These are phyloP conservation scores for Plestiodon gilberti DNA, from an alignment of 2,113 vertebrate genomes.

Conservation along the genomic window DNA sequence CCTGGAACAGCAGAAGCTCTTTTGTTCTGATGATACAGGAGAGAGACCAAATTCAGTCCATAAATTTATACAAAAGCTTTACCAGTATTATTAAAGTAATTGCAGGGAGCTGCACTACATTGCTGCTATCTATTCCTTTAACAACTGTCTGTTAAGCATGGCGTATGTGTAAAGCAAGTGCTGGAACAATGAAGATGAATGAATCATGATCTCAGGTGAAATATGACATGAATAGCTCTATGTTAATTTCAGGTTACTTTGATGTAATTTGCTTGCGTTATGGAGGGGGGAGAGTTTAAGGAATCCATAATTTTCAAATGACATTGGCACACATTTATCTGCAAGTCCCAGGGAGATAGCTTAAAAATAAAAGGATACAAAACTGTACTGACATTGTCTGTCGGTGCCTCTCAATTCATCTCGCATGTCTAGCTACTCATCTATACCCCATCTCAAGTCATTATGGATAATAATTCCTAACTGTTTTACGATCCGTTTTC, in stretches of 20 bases:
- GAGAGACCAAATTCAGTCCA: not conserved
- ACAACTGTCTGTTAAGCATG: constrained; percentile 16
- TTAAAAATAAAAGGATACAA: constrained; percentile 40
- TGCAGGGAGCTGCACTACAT: not conserved
- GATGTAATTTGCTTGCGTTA: constrained; percentile 34
- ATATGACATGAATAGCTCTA: constrained; percentile 8
- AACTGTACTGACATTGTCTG: constrained; percentile 28
- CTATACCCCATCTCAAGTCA: constrained; percentile 15
- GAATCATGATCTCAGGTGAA: constrained; percentile 30
- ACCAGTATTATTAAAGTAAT: constrained; percentile 20
- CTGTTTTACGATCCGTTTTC: constrained; percentile 63
- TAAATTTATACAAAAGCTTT: constrained; percentile 37
- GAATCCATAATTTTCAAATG: constrained; percentile 24
- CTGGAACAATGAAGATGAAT: constrained; percentile 21
- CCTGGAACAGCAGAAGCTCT: constrained; percentile 34
- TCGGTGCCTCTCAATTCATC: constrained; percentile 48
- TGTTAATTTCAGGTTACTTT: constrained; percentile 56
- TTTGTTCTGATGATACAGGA: not conserved
- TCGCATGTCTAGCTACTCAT: constrained; percentile 42
- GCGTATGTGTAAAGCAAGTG: not conserved
- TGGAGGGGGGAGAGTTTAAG: not conserved
- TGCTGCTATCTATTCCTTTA: constrained; percentile 36
- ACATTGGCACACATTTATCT: constrained; percentile 30
- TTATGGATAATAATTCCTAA: constrained; percentile 66
- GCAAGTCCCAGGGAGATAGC: constrained; percentile 21